Evolutionary conservation across 2,113 vertebrate species (phyloP), one percentile per base, ranked within the genome.

Genomic region (Mormoops blainvillei): DNA sequence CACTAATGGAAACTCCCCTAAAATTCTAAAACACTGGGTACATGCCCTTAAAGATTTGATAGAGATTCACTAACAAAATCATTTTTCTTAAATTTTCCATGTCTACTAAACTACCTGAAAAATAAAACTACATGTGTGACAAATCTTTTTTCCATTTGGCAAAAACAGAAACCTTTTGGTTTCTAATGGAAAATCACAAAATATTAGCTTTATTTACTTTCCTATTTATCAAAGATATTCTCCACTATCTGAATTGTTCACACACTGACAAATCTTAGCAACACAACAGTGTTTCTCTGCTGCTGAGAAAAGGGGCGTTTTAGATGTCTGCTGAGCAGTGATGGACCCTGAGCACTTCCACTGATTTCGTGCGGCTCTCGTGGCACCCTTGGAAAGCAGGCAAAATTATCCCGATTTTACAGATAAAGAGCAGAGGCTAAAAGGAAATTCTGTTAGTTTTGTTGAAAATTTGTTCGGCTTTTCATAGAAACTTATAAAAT

Each of bases 121-220:
- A 95, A 91, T 88, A 95, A 94, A 95, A 85, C 63, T 70, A 36
- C 54, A 56, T 81, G 77, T 16, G 2, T 73, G 85, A 95, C 91
- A 86, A 50, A 33, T 68, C 52, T 96, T 97, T 92, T 92, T 97
- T 96, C 97, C 96, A 85, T 31, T 87, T 94, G 95, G 96, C 92
- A 91, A 90, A 94, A 91, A 82, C 61, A 93, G 95, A 96, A 89
- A 80, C 77, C 26, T 78, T 43, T 94, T 91, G 73, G 94, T 96
- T 97, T 97, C 91, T 94, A 89, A 54, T 95, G 97, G 97, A 97
- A 97, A 98, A 87, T 94, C 12, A 96, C 63, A 63, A 80, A 86
- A 76, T 86, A 94, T 87, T 91, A 76, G 81, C 73, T 96, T 92
- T 91, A 77, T 91, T 96, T 94, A 70, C 61, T 94, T 94, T 96